Evolutionary conservation across 2,797 vertebrate species (phyloP), one percentile per base, ranked within the genome.

Genomic region (Lagodon rhomboides): DNA sequence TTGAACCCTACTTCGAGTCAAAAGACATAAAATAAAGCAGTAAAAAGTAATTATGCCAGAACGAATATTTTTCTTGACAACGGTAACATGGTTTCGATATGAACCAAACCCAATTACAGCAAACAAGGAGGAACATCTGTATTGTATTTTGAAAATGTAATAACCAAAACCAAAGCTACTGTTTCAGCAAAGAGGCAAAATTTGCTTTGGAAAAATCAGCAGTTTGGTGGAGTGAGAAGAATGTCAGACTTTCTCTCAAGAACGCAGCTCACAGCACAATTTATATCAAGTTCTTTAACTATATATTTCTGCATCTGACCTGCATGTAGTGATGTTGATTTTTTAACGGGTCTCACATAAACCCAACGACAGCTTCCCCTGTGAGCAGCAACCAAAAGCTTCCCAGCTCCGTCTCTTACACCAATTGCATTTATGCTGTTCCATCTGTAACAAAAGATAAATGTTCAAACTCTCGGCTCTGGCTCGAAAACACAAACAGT

Each of bases 91-190:
- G 38, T 51, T 70, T 49, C 46, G 25, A 77, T 51, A 68, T 44
- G 66, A 80, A 75, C 79, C 16, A 68, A 63, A 80, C 20, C 20
- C 46, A 68, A 15, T 69, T 68, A 55, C 5, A 68, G 67, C 2
- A 6, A 80, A 61, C 27, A 65, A 22, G 61, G 38, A 61, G 22
- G 23, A 76, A 83, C 89, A 93, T 90, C 87, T 92, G 91, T 38
- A 78, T n/a, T 81, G 46, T 43, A 80, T 92, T 88, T 87, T 64
- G 30, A 77, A 75, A 82, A 87, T 68, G 13, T 65, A 80, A 91
- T 85, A 80, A 76, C 65, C 78, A 34, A 86, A 92, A 79, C 38
- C 60, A 84, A 81, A 80, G 83, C 85, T 87, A 82, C 85, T 70
- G 90, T 89, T 91, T 86, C 49, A 80, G 79, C 38, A 68, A 74